Evolutionary conservation across 2,888 invertebrate genomes (phyloP).

Genomic region (Pecten maximus): DNA sequence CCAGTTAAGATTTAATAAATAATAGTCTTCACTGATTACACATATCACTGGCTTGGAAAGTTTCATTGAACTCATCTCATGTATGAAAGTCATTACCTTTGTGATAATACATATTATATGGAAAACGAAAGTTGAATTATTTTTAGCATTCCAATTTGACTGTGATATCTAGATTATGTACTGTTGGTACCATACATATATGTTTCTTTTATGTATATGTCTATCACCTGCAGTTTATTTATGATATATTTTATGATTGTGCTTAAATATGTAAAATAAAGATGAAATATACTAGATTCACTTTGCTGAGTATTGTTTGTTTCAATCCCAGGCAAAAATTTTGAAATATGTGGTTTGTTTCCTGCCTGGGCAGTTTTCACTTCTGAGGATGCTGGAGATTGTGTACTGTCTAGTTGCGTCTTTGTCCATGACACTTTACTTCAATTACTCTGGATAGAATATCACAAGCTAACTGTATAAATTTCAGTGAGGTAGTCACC

Average conservation of each 20-base stretch:
- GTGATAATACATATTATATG: not conserved
- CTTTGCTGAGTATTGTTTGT: not conserved
- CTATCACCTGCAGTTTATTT: not conserved
- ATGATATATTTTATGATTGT: conserved; percentile 2
- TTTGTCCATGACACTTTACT: too few relatives aligned
- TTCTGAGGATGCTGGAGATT: too few relatives aligned
- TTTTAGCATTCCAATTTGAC: not conserved
- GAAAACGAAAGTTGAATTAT: not conserved
- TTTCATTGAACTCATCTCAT: not conserved
- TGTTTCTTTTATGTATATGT: not conserved
- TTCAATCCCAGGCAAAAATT: too few relatives aligned
- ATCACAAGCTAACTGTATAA: too few relatives aligned
- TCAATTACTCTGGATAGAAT: too few relatives aligned
- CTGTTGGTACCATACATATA: not conserved
- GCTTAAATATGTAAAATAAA: conserved; percentile 6
- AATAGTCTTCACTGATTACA: not conserved
- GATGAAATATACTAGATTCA: not conserved
- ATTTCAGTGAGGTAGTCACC: too few relatives aligned
- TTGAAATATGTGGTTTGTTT: too few relatives aligned
- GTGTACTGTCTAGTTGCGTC: too few relatives aligned
- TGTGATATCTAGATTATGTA: conserved; percentile 17
- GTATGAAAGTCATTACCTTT: not conserved
- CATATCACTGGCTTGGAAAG: not conserved
- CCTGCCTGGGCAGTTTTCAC: too few relatives aligned
- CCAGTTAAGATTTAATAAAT: not conserved